These are phyloP conservation scores for Hyaena hyaena DNA, from an alignment of 2,113 vertebrate genomes.

Conservation along the genomic window DNA sequence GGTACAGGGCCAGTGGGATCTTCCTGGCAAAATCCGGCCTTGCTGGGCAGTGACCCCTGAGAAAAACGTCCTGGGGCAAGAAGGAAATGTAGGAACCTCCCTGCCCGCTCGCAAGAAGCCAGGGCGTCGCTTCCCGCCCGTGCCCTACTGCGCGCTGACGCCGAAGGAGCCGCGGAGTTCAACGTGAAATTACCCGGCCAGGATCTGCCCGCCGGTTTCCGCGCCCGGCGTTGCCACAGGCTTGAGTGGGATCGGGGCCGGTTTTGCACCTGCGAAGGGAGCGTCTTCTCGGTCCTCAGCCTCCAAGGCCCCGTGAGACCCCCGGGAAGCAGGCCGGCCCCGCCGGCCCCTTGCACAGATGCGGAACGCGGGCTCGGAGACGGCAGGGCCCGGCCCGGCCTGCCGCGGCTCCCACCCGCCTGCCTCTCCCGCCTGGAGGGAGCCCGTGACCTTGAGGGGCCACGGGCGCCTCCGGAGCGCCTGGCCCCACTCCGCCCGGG, in stretches of 20 bases:
- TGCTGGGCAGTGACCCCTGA: background rate
- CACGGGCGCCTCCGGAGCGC: background rate
- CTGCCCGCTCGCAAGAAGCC: background rate
- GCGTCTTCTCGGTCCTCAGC: background rate
- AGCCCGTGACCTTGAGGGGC: background rate
- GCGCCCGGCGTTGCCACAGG: background rate
- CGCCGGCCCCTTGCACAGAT: fast-evolving
- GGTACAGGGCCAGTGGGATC: fast-evolving
- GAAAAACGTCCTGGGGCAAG: background rate
- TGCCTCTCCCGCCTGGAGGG: fast-evolving
- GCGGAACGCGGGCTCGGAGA: background rate
- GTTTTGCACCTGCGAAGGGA: background rate
- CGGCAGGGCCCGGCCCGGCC: background rate
- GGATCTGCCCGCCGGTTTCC: background rate
- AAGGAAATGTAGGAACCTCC: background rate
- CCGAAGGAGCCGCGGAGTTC: background rate
- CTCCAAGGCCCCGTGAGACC: background rate
- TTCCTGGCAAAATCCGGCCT: background rate
- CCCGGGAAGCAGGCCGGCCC: background rate
- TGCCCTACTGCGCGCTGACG: fast-evolving
- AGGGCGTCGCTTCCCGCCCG: background rate
- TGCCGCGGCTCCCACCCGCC: background rate
- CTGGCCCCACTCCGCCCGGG: background rate
- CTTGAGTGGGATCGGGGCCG: fast-evolving
- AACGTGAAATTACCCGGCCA: background rate